These are phyloP conservation scores for Ornithorhynchus anatinus DNA, from an alignment of 2,113 vertebrate genomes.

Conservation along the genomic window DNA sequence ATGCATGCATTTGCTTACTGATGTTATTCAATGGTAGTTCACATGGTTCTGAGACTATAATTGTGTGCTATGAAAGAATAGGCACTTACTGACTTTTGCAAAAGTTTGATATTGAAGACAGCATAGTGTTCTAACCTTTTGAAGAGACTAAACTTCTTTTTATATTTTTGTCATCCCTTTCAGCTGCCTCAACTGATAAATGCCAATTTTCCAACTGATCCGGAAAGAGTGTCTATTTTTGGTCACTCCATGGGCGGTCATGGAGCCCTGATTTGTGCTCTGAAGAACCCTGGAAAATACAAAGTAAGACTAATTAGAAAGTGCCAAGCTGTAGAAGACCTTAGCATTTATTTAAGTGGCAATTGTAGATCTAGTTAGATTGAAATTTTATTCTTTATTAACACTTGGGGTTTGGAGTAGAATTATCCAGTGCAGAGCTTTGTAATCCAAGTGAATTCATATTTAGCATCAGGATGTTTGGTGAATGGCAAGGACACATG, in stretches of 20 bases:
- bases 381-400: background rate
- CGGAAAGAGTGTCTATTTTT: slow-evolving; percentile 85
- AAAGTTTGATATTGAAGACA: background rate
- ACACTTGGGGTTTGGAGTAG: background rate
- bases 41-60: background rate
- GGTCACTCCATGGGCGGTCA: slow-evolving; percentile 94
- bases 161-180: slow-evolving; percentile 14
- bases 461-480: background rate
- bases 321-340: background rate
- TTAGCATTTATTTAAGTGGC: background rate
- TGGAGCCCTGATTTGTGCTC: slow-evolving; percentile 83
- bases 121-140: background rate
- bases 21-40: background rate
- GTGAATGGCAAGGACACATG: background rate
- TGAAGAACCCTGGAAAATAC: slow-evolving; percentile 91
- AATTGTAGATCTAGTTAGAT: background rate
- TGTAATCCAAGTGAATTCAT: background rate
- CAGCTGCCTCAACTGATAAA: slow-evolving; percentile 90
- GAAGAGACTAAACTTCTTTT: background rate
- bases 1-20: background rate
- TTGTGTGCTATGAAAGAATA: background rate
- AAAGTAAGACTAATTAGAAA: slow-evolving; percentile 77
- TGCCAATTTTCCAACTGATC: slow-evolving; percentile 85
- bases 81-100: background rate
- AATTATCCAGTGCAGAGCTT: background rate